Evolutionary conservation across 2,888 invertebrate genomes (phyloP).

Genomic region (Chymomyza procnemis): DNA sequence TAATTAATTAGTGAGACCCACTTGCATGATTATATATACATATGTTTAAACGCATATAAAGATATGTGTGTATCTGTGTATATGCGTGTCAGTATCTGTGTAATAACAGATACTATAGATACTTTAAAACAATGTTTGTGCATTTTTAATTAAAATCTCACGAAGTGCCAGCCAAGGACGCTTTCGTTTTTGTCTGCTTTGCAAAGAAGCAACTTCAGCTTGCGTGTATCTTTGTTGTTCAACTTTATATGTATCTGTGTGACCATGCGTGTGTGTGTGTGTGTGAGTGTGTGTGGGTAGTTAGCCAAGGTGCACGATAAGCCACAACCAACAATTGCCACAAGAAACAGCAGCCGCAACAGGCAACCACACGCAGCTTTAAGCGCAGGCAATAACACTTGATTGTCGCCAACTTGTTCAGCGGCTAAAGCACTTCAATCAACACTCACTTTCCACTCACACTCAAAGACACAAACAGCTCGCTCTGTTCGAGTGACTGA

Average conservation of each 20-base stretch:
- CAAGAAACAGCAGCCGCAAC: background rate
- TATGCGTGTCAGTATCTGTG: background rate
- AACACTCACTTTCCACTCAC: background rate
- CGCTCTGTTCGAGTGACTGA: background rate
- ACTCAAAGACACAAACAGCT: background rate
- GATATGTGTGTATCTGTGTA: background rate
- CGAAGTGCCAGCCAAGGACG: slow-evolving; percentile 59
- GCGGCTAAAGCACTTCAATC: background rate
- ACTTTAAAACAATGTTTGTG: slow-evolving; percentile 30
- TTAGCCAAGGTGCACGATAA: background rate
- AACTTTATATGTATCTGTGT: no score
- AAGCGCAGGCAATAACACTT: background rate
- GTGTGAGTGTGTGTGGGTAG: slow-evolving; percentile 1
- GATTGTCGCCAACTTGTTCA: background rate
- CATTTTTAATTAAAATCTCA: slow-evolving; percentile 66
- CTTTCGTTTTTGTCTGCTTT: slow-evolving; percentile 47
- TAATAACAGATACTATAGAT: background rate
- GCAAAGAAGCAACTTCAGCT: slow-evolving; percentile 24
- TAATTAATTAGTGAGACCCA: slow-evolving; percentile 65
- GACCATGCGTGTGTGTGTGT: no score
- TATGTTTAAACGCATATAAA: slow-evolving; percentile 6
- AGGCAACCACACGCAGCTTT: background rate
- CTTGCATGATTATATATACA: slow-evolving; percentile 24
- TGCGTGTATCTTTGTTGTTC: background rate
- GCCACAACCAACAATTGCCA: background rate